Evolutionary conservation across 1,140 invertebrate species (phyloP), one percentile per base, ranked within the genome.

Genomic region (Cydia splendana): DNA sequence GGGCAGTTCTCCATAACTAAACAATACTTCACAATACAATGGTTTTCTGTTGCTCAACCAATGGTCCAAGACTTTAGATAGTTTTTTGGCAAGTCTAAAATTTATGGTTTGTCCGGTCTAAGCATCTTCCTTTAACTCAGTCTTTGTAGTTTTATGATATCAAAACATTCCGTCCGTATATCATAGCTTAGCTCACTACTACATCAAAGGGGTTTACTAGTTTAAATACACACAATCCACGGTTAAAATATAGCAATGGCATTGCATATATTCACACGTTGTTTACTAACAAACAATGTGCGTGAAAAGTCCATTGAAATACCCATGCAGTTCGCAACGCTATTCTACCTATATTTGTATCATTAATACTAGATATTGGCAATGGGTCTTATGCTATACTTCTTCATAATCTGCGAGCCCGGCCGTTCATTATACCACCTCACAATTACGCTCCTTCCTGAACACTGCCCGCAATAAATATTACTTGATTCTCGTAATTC

Each of bases 401-500:
- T 71, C 15, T 42, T 42, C 30, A 71, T 71, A 71, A 71, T 71
- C 67, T 42, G 15, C 30, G 30, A n/a, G 67, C 67, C 30, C 15
- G 34, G 34, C 67, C 67, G 67, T 71, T 71, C 67, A 71, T 71
- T 71, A 71, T 38, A 38, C 28, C 67, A 71, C 67, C 67, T 71
- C 34, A 71, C 67, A 38, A 71, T 71, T 71, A 71, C 67, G 67
- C 67, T 38, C 34, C 67, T 38, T 71, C 67, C 67, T 45, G n/a
- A 62, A 62, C 57, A 62, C 57, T 62, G 57, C 18, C 9, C 57
- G 30, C 67, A 71, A 42, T 71, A 71, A 71, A 71, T 71, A 34
- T 71, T 71, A 42, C 6, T 71, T 38, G n/a, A 42, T 71, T 71
- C 67, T 71, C 7, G 34, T 38, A 10, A 71, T 71, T 71, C 67